A percentile compares a stretch with the other conserved stretches of the same genome.
phyloP scores from a whole-genome alignment of 2,888 invertebrate species.

The Drosophila bunnanda region DNA sequence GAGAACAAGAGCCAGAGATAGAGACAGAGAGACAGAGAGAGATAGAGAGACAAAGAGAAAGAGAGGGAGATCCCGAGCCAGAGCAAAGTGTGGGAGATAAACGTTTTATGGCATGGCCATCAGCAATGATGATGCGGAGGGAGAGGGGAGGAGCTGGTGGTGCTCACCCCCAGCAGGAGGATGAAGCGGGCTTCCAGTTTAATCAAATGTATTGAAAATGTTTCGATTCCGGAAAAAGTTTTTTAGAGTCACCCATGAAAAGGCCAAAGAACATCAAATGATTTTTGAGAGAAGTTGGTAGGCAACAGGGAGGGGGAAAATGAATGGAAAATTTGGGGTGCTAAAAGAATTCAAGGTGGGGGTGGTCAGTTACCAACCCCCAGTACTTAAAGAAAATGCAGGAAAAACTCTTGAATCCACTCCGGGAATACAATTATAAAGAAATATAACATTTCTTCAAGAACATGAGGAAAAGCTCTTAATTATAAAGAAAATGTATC shows the following conservation, averaged over 20 bases:
- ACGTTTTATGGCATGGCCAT: constrained; percentile 51
- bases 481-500: too few species aligned
- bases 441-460: too few species aligned
- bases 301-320: background rate
- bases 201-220: constrained; percentile 65
- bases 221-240: constrained; percentile 59
- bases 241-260: constrained; percentile 51
- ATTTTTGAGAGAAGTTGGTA: constrained; percentile 48
- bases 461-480: too few species aligned
- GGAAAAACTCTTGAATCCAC: background rate
- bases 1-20: constrained; percentile 19
- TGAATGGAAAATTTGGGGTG: background rate
- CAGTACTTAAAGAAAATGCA: background rate
- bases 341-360: constrained; percentile 9
- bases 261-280: constrained; percentile 63
- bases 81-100: constrained; percentile 57
- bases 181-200: constrained; percentile 36
- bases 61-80: too few species aligned
- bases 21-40: constrained; percentile 1
- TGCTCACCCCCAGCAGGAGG: background rate
- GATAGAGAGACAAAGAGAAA: background rate
- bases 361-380: constrained; percentile 14
- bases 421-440: background rate
- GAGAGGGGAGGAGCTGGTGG: background rate
- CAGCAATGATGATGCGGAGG: constrained; percentile 34